Conservation (phyloP, 2,113 vertebrate species). For the Diphyllodes magnificus region DNA sequence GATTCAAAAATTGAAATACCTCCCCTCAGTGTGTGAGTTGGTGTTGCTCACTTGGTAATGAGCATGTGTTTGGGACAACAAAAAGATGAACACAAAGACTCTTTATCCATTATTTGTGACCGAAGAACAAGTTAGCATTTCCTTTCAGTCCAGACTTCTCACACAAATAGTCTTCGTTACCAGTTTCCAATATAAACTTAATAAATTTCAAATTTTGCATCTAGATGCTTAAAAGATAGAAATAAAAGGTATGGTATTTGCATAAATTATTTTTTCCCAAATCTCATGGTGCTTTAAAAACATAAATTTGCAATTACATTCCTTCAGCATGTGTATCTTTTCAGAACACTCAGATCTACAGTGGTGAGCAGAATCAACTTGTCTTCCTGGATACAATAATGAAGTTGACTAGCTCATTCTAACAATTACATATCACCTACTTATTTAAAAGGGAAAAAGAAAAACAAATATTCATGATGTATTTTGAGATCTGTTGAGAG, state of each 20-base stretch:
- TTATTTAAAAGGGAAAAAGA: neutral
- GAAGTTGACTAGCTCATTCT: neutral
- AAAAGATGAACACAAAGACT: neutral
- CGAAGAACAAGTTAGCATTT: neutral
- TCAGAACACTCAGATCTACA: neutral
- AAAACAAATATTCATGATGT: neutral
- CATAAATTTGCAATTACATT: neutral
- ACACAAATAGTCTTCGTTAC: neutral
- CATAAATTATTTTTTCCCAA: neutral
- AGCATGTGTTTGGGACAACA: rapidly evolving
- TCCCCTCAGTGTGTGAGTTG: neutral
- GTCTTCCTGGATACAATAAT: neutral
- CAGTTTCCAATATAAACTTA: neutral
- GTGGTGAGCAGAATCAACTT: neutral
- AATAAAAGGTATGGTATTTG: neutral
- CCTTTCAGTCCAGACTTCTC: neutral
- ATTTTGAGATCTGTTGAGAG: conserved; percentile 13
- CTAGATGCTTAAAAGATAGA: neutral
- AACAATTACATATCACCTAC: neutral
- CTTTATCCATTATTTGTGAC: neutral
- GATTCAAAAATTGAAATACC: neutral
- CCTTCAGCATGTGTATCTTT: neutral
- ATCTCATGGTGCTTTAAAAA: neutral
- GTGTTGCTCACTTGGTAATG: rapidly evolving
- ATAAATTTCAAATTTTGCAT: neutral